phyloP scores from a whole-genome alignment of 2,113 vertebrate genomes.

The Psephotus haematonotus region DNA sequence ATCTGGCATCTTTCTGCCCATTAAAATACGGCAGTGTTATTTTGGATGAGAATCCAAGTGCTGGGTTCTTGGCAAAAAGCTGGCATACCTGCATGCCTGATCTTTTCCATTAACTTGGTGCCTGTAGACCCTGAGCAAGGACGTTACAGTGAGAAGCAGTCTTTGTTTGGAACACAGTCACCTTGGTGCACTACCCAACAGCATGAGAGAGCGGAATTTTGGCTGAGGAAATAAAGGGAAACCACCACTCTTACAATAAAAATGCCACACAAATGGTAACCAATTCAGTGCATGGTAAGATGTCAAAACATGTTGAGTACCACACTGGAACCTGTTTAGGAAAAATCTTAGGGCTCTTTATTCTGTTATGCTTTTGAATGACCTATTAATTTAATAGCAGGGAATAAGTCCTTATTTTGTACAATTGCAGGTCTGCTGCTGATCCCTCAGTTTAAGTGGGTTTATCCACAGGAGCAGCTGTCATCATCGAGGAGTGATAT shows the following conservation, averaged over 20 bases:
- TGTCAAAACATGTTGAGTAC: constrained; percentile 17
- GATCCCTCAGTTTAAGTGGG: background rate
- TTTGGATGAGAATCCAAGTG: background rate
- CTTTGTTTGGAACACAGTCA: background rate
- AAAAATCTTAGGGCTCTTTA: constrained; percentile 1
- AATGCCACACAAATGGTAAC: background rate
- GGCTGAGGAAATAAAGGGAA: constrained; percentile 3
- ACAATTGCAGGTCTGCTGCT: background rate
- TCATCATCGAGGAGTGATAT: background rate
- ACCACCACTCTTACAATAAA: background rate
- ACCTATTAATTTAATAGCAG: constrained; percentile 2
- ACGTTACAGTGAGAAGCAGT: background rate
- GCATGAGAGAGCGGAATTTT: background rate
- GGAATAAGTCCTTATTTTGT: background rate
- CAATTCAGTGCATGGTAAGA: background rate
- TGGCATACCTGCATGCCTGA: background rate
- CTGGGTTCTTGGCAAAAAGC: background rate
- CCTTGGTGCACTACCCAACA: background rate
- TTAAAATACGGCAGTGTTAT: background rate
- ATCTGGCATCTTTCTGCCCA: background rate
- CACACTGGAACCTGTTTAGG: background rate
- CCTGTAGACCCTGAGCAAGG: background rate
- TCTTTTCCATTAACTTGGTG: background rate
- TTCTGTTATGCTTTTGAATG: background rate
- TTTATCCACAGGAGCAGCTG: background rate